phyloP scores from a whole-genome alignment of 2,113 vertebrate species.

The Neotragus pygmaeus region DNA sequence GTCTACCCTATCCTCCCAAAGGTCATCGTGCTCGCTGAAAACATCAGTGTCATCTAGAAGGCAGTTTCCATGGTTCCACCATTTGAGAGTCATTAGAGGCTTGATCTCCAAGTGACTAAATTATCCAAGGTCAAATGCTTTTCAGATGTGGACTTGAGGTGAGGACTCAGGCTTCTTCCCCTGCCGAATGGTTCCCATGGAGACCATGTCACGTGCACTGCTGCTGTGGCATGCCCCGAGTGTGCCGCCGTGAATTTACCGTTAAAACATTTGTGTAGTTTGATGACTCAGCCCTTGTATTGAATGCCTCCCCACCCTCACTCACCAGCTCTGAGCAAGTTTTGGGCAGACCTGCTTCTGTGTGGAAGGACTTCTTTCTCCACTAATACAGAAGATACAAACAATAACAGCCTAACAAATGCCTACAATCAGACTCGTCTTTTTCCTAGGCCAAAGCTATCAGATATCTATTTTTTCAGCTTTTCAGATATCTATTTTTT shows the following conservation, averaged over 20 bases:
- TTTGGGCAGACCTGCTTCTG: neutral
- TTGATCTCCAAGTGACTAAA: neutral
- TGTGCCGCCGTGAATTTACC: neutral
- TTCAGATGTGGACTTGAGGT: neutral
- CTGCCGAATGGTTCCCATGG: neutral
- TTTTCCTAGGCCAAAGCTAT: neutral
- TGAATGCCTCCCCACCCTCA: neutral
- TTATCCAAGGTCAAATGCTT: neutral
- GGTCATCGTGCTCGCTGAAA: neutral
- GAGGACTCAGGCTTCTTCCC: neutral
- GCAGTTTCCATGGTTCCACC: neutral
- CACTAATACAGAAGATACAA: no score
- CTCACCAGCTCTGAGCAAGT: neutral
- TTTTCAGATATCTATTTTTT: neutral
- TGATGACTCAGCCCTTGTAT: neutral
- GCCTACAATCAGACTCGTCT: neutral
- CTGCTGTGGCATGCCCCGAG: neutral
- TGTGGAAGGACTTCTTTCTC: neutral
- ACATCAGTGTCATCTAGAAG: neutral
- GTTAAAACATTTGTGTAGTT: fast-evolving
- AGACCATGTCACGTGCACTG: neutral
- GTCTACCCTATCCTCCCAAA: neutral
- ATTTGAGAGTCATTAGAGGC: neutral
- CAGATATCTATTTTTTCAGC: neutral
- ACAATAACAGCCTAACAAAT: neutral